phyloP scores from a whole-genome alignment of 1,140 invertebrate genomes.

The Prorops nasuta region DNA sequence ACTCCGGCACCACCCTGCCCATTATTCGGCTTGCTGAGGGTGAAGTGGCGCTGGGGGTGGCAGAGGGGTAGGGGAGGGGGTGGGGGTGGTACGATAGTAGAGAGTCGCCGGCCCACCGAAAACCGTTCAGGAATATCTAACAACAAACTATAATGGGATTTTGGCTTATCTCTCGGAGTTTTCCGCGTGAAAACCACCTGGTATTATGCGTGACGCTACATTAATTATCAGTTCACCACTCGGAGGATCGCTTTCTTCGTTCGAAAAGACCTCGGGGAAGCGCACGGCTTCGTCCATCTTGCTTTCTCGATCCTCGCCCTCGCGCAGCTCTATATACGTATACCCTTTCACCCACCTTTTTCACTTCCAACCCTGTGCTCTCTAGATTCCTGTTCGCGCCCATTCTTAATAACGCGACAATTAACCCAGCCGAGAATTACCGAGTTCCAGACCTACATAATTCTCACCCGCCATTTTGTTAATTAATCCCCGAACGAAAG shows the following conservation, averaged over 20 bases:
- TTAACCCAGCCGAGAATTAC: too few species aligned
- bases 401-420: too few species aligned
- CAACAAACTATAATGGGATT: conserved; percentile 37
- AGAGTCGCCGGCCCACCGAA: too few species aligned
- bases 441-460: too few species aligned
- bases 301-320: not conserved
- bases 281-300: not conserved
- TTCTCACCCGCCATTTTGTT: too few species aligned
- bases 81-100: too few species aligned
- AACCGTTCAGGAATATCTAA: conserved; percentile 24
- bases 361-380: too few species aligned
- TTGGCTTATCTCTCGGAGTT: conserved; percentile 27
- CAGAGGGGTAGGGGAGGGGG: too few species aligned
- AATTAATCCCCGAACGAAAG: too few species aligned
- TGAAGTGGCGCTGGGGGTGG: too few species aligned
- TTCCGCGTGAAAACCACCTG: not conserved
- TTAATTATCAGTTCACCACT: conserved; percentile 23
- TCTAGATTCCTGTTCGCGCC: too few species aligned
- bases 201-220: conserved; percentile 28
- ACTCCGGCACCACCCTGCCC: conserved; percentile 24
- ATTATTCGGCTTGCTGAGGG: too few species aligned
- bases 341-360: not conserved
- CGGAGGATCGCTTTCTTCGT: not conserved
- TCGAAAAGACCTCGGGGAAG: not conserved
- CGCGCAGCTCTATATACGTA: not conserved